A percentile compares a stretch with the other conserved stretches of the same genome.
Evolutionary conservation across 2,113 vertebrate species (phyloP).

Genomic region (Craseonycteris thonglongyai): DNA sequence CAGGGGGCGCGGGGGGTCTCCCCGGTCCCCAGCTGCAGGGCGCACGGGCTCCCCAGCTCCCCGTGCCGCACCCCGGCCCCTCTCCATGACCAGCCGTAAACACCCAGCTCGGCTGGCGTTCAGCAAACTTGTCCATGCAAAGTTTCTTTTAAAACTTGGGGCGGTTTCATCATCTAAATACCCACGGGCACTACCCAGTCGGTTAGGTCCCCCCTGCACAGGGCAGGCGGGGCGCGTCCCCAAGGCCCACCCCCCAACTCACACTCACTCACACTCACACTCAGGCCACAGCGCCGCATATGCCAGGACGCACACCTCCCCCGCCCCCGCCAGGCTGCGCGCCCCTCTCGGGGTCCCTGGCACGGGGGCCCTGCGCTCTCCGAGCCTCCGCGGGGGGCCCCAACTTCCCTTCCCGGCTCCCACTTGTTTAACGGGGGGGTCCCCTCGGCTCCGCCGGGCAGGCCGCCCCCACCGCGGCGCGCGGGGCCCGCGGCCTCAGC

Average conservation of each 20-base stretch:
- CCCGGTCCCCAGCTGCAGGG: conserved; percentile 60
- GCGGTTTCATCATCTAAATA: conserved; percentile 68
- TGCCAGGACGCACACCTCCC: not conserved
- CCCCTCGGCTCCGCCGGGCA: conserved; percentile 22
- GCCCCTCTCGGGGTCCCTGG: conserved; percentile 53
- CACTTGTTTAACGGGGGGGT: conserved; percentile 65
- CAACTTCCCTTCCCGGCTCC: conserved; percentile 79
- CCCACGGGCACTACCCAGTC: conserved; percentile 62
- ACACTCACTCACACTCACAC: not conserved
- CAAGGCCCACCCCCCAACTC: not conserved
- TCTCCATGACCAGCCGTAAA: conserved; percentile 58
- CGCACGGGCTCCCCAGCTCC: conserved; percentile 38
- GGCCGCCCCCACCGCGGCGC: not conserved
- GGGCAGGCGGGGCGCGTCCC: conserved; percentile 21
- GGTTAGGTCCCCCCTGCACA: conserved; percentile 65
- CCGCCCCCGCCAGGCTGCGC: not conserved
- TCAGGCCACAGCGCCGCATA: not conserved
- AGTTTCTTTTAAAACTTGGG: conserved; percentile 78
- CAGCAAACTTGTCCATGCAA: conserved; percentile 74
- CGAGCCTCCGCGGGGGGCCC: conserved; percentile 60
- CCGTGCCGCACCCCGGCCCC: conserved; percentile 47
- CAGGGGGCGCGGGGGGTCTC: conserved; percentile 54
- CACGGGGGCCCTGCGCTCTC: conserved; percentile 34
- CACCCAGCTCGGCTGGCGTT: conserved; percentile 61
- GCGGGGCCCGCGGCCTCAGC: conserved; percentile 41